Evolutionary conservation across 2,888 invertebrate species (phyloP).

Genomic region (Hypomecis atomaria): DNA sequence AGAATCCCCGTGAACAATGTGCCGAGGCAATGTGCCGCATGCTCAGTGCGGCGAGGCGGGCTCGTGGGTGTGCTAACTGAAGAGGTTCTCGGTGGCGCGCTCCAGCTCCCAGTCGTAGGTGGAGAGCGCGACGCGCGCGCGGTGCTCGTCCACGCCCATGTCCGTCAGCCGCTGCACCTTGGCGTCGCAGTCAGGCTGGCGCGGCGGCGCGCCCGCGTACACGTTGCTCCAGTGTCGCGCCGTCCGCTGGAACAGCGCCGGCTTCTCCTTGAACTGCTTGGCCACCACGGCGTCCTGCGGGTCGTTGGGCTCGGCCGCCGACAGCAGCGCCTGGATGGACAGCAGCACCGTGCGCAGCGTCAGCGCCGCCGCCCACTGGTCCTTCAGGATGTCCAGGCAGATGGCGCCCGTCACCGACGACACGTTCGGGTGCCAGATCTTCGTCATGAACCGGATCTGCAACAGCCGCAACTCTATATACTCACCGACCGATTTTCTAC

Average conservation of each 20-base stretch:
- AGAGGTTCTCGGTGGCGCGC: constrained; percentile 91
- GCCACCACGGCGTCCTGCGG: constrained; percentile 99
- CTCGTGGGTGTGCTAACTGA: constrained; percentile 59
- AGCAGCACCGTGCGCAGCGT: constrained; percentile 97
- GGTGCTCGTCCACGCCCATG: constrained; percentile 97
- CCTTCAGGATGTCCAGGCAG: constrained; percentile 99
- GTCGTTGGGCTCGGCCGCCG: constrained; percentile 96
- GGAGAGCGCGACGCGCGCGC: constrained; percentile 95
- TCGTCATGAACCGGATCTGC: constrained; percentile 97
- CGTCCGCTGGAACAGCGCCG: constrained; percentile 93
- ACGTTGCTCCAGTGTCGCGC: constrained; percentile 98
- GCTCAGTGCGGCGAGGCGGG: not conserved
- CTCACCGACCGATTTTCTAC: too few species aligned
- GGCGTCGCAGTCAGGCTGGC: constrained; percentile 89
- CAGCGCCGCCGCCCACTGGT: constrained; percentile 99
- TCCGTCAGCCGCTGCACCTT: constrained; percentile 95
- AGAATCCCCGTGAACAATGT: not conserved
- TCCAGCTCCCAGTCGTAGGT: constrained; percentile 97
- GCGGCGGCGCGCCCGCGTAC: constrained; percentile 92
- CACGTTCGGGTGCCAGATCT: constrained; percentile 99
- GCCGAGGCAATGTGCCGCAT: not conserved
- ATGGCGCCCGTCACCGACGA: constrained; percentile 99
- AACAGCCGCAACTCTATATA: not conserved
- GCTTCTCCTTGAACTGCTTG: constrained; percentile 96
- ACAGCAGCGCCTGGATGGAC: constrained; percentile 97